Base-by-base conservation (phyloP, 2,888 invertebrate genomes). In the Unio pictorum region DNA sequence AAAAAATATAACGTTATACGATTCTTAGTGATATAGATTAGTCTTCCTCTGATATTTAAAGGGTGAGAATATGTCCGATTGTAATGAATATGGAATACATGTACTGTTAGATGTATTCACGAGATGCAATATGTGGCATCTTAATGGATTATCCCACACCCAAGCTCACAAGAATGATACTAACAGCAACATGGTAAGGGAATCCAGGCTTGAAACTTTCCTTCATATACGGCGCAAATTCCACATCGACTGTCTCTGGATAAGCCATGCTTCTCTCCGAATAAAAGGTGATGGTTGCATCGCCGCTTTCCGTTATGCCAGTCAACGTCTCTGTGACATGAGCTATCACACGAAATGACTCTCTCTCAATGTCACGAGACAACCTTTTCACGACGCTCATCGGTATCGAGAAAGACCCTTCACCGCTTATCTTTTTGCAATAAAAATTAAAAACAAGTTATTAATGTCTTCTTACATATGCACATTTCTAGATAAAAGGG, bases 261-360 rank as follows among this genome's bases (percentile, higher is more conserved):
- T 23, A 23, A 23, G 23, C 23, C 23, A 23, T 74, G 64, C 95
- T 94, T 77, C 93, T 93, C 85, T 94, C 93, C 67, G 94, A 94
- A 89, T 95, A 96, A 7, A 98, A 90, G 66, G 93, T 92, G 58
- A 96, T 91, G 73, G 94, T 92, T 0, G 93, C 92, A 0, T 94
- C 93, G 26, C 93, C 93, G 87, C 96, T 96, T 88, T 96, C 95
- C 81, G 94, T 93, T 65, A 96, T 92, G 26, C 95, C 93, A 1
- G 98, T 98, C 77, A 96, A 92, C 66, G 93, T 93, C 91, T 98
- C 98, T 89, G 96, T 96, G 4, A 98, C 94, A 4, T 95, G 94
- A 0, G 96, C 97, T 87, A 96, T 71, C 3, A 81, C 72, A 2
- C 57, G 20, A 23, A 81, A 69, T 2, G 72, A 70, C 18, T 69